A percentile compares a stretch with the other conserved stretches of the same genome.
These are phyloP conservation scores for Cerceris rybyensis DNA, from an alignment of 2,888 invertebrate species.

Conservation along the genomic window DNA sequence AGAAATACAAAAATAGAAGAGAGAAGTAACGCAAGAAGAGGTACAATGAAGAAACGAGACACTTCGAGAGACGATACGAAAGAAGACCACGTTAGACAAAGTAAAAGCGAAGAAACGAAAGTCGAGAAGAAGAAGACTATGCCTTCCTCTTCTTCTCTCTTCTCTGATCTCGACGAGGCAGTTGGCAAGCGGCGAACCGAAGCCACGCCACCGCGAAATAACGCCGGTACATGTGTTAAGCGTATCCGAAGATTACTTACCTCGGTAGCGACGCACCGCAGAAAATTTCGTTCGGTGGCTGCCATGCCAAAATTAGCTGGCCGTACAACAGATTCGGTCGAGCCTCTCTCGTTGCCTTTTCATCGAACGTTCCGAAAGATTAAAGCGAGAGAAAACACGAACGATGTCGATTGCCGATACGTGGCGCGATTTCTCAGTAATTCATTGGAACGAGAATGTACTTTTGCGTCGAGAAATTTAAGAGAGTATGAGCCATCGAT, in stretches of 20 bases:
- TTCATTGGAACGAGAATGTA: neutral
- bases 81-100: neutral
- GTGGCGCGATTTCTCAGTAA: neutral
- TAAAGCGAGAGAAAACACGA: neutral
- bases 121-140: neutral
- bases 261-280: slow-evolving; percentile 30
- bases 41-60: neutral
- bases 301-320: slow-evolving; percentile 34
- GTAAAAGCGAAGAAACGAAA: neutral
- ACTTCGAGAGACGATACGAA: too few species aligned
- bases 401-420: neutral
- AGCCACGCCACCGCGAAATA: slow-evolving; percentile 22
- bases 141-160: slow-evolving; percentile 1
- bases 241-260: slow-evolving; percentile 50
- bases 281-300: slow-evolving; percentile 32
- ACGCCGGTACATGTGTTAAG: slow-evolving; percentile 52
- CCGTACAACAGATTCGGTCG: neutral
- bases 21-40: slow-evolving; percentile 18
- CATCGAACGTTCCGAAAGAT: neutral
- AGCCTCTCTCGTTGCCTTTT: neutral
- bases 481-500: neutral
- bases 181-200: slow-evolving; percentile 55
- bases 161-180: slow-evolving; percentile 15
- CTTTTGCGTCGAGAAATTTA: neutral
- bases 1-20: slow-evolving; percentile 16